phyloP scores from a whole-genome alignment of 2,797 vertebrate species.

The Clarias pachynema region DNA sequence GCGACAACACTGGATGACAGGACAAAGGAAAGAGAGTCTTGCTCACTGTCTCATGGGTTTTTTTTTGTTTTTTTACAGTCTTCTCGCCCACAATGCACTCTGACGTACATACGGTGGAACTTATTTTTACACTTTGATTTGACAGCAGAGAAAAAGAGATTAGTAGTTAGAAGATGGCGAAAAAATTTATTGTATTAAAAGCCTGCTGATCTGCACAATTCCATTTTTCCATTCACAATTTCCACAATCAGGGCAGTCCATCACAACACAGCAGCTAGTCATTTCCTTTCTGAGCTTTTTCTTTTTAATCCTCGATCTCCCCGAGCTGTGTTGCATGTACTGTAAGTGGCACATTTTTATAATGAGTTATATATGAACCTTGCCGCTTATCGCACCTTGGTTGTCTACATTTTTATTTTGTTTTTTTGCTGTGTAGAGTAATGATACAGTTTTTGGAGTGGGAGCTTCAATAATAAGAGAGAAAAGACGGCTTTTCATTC shows the following conservation, averaged over 20 bases:
- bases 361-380: conserved; percentile 67
- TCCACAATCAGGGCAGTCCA: conserved; percentile 31
- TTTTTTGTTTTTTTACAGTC: not conserved
- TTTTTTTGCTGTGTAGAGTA: conserved; percentile 30
- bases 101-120: not conserved
- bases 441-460: conserved; percentile 56
- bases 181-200: conserved; percentile 22
- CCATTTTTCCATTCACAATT: conserved; percentile 26
- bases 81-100: not conserved
- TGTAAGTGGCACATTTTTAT: conserved; percentile 56
- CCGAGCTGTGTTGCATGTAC: conserved; percentile 46
- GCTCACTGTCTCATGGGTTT: not conserved
- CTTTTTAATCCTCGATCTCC: conserved; percentile 42
- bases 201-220: conserved; percentile 15
- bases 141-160: conserved; percentile 33
- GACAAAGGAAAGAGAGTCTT: not conserved
- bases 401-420: conserved; percentile 47
- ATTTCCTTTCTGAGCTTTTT: conserved; percentile 57
- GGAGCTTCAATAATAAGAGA: conserved; percentile 66
- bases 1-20: not conserved
- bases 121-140: conserved; percentile 37
- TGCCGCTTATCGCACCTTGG: conserved; percentile 33
- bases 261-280: conserved; percentile 37
- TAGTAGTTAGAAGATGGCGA: conserved; percentile 22
- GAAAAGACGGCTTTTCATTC: conserved; percentile 58